Percentiles rank a stretch among this genome's conserved stretches.
Evolutionary conservation across 1,140 invertebrate species (phyloP).

Genomic region (Zaprionus africanus): DNA sequence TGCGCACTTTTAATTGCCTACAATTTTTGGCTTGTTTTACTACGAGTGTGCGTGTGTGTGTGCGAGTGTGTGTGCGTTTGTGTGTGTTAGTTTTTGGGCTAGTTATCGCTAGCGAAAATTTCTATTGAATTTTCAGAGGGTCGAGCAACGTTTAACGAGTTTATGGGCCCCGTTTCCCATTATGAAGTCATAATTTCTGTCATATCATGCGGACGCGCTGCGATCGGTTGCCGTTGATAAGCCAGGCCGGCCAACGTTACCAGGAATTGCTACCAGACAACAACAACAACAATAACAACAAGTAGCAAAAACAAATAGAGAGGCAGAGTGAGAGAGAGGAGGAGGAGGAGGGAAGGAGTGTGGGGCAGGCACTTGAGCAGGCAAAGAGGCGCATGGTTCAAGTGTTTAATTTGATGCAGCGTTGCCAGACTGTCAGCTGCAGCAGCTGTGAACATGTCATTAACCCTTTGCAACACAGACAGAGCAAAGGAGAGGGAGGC

Average conservation of each 20-base stretch:
- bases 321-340: neutral
- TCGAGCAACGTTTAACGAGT: neutral
- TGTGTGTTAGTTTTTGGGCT: conserved; percentile 29
- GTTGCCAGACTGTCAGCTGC: conserved; percentile 53
- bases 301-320: conserved; percentile 13
- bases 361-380: conserved; percentile 29
- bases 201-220: conserved; percentile 62
- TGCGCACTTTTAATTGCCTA: conserved; percentile 71
- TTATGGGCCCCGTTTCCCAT: conserved; percentile 42
- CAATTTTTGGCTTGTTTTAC: conserved; percentile 48
- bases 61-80: conserved; percentile 13
- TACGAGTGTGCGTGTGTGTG: conserved; percentile 13
- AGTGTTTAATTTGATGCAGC: conserved; percentile 66
- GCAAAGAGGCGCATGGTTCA: conserved; percentile 26
- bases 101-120: conserved; percentile 51
- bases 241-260: conserved; percentile 4
- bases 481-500: neutral
- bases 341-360: neutral
- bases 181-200: conserved; percentile 81
- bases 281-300: conserved; percentile 29
- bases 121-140: conserved; percentile 66
- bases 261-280: conserved; percentile 22
- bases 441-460: conserved; percentile 46
- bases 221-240: conserved; percentile 70
- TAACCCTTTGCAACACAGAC: conserved; percentile 48